Conservation (phyloP, 2,797 vertebrate genomes). For the Oreochromis mossambicus region DNA sequence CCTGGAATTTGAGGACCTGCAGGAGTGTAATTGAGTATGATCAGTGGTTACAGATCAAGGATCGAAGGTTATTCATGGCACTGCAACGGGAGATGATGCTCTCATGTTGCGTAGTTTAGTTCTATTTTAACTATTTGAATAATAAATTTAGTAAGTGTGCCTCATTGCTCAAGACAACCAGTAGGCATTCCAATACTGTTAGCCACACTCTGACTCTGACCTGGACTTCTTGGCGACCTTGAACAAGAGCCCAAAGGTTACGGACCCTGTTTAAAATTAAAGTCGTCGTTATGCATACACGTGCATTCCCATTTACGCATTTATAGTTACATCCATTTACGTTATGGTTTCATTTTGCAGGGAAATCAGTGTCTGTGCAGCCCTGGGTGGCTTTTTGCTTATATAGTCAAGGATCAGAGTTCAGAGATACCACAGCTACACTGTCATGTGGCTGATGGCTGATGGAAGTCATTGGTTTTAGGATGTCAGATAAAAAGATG, state of each 20-base stretch:
- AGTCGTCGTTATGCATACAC: slow-evolving; percentile 27
- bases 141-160: slow-evolving; percentile 62
- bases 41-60: slow-evolving; percentile 37
- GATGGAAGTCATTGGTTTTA: neutral
- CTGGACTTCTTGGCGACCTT: slow-evolving; percentile 45
- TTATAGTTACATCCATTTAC: neutral
- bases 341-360: neutral
- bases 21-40: slow-evolving; percentile 19
- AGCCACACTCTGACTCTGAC: slow-evolving; percentile 40
- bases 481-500: neutral
- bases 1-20: neutral
- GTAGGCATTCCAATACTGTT: slow-evolving; percentile 56
- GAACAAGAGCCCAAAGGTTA: slow-evolving; percentile 63
- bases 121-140: slow-evolving; percentile 63
- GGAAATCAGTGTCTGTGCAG: neutral
- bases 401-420: neutral
- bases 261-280: slow-evolving; percentile 31
- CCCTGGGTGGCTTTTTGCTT: neutral
- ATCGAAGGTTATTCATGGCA: slow-evolving; percentile 37
- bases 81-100: slow-evolving; percentile 52
- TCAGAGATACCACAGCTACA: neutral
- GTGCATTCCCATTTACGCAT: neutral
- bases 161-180: slow-evolving; percentile 39
- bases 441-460: neutral
- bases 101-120: slow-evolving; percentile 53